Conservation (phyloP, 2,888 invertebrate genomes). For the Leptura quadrifasciata region DNA sequence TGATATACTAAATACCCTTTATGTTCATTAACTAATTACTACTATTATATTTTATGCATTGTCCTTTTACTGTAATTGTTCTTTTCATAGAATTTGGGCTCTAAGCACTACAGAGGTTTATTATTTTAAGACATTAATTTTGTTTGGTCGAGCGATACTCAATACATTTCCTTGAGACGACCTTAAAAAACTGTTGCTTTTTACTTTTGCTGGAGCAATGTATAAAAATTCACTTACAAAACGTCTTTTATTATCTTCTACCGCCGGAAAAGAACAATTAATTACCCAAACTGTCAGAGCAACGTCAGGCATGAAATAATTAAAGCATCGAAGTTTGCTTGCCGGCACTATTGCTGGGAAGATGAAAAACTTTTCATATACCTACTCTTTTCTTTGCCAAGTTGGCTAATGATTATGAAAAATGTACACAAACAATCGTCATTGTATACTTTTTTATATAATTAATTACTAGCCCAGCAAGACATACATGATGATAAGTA, state of each 20-base stretch:
- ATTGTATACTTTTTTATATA: neutral
- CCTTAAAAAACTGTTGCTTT: conserved; percentile 4
- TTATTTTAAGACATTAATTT: neutral
- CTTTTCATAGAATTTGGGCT: neutral
- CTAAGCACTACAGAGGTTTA: neutral
- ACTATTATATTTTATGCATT: neutral
- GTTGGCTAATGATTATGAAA: conserved; percentile 30
- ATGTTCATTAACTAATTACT: neutral
- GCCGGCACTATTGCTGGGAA: neutral
- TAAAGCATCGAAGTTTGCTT: conserved; percentile 26
- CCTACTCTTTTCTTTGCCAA: conserved; percentile 13
- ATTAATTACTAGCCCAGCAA: too few relatives aligned
- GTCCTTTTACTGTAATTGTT: neutral
- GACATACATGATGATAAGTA: too few relatives aligned
- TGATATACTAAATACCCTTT: neutral
- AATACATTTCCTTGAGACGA: neutral
- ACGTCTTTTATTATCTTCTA: conserved; percentile 24
- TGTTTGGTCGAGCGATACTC: neutral
- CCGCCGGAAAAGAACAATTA: conserved; percentile 26
- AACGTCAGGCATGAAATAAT: conserved; percentile 28
- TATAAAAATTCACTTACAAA: conserved; percentile 32
- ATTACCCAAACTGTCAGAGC: conserved; percentile 23
- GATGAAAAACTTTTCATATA: conserved; percentile 26
- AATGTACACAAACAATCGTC: conserved; percentile 8
- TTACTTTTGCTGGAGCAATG: conserved; percentile 16